phyloP scores from a whole-genome alignment of 2,888 invertebrate species.

The Anoncus sp. region DNA sequence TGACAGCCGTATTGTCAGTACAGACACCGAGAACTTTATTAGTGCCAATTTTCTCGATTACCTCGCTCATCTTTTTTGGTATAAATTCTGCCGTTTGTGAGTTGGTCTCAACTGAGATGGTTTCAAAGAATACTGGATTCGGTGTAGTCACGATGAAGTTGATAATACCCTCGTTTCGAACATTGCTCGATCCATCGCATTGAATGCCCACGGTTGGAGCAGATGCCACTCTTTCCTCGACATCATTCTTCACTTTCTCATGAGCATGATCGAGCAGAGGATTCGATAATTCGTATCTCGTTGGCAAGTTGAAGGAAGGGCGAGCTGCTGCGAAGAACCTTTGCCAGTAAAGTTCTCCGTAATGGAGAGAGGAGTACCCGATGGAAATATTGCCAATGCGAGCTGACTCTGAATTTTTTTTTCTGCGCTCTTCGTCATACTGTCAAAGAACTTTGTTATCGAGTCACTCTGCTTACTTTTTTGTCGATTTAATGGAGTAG shows the following conservation, averaged over 20 bases:
- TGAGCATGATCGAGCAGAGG: conserved; percentile 10
- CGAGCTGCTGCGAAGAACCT: too few relatives aligned
- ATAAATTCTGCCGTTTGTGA: conserved; percentile 60
- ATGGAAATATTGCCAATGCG: too few relatives aligned
- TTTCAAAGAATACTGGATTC: conserved; percentile 61
- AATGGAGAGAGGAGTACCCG: too few relatives aligned
- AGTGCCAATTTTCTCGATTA: conserved; percentile 15
- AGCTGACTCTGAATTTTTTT: too few relatives aligned
- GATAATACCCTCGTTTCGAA: conserved; percentile 61
- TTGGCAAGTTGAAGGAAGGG: neutral
- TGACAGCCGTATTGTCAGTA: neutral
- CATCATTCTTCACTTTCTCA: conserved; percentile 29
- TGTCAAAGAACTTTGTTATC: too few relatives aligned
- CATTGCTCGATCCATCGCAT: conserved; percentile 62
- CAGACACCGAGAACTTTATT: too few relatives aligned
- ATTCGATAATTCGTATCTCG: conserved; percentile 29
- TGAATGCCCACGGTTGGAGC: conserved; percentile 29
- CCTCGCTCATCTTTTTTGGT: conserved; percentile 12
- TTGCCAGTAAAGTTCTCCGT: too few relatives aligned
- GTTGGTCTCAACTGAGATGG: conserved; percentile 48
- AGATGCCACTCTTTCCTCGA: conserved; percentile 18
- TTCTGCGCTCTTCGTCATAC: too few relatives aligned
- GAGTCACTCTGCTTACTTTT: too few relatives aligned
- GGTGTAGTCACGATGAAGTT: conserved; percentile 67
- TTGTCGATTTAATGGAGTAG: too few relatives aligned